Conservation (phyloP, 2,113 vertebrate species). For the Grammomys dolichurus region DNA sequence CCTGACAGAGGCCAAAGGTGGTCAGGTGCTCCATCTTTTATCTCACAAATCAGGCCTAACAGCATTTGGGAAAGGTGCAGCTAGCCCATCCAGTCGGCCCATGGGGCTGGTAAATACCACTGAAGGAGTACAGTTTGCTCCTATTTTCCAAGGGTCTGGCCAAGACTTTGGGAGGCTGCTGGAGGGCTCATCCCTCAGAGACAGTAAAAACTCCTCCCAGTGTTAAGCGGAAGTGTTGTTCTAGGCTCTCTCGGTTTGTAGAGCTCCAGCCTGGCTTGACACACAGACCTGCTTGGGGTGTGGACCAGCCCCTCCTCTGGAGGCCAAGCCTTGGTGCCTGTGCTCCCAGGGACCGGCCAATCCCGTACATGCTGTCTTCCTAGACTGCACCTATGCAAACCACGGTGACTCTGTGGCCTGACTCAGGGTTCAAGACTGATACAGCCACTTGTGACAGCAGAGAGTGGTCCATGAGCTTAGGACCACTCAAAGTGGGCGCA, state of each 20-base stretch:
- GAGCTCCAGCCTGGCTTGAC: neutral
- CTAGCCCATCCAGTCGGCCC: neutral
- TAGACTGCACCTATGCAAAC: neutral
- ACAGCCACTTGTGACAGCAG: accelerated
- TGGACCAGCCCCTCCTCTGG: neutral
- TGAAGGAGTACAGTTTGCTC: neutral
- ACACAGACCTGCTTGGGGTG: neutral
- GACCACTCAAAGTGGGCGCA: neutral
- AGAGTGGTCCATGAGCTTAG: neutral
- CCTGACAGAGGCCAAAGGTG: neutral
- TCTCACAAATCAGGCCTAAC: neutral
- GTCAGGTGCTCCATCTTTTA: neutral
- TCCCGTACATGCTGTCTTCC: neutral
- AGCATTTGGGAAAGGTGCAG: neutral
- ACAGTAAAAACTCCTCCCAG: neutral
- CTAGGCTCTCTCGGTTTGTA: no score
- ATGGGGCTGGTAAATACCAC: neutral
- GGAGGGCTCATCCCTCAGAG: no score
- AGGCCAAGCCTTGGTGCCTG: neutral
- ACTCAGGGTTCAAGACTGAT: neutral
- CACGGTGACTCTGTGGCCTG: neutral
- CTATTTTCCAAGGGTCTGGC: accelerated
- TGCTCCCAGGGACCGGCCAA: neutral
- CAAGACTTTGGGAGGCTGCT: no score
- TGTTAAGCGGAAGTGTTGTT: neutral